A percentile compares a stretch with the other conserved stretches of the same genome.
Evolutionary conservation across 2,113 vertebrate species (phyloP).

Genomic region (Mirounga angustirostris): DNA sequence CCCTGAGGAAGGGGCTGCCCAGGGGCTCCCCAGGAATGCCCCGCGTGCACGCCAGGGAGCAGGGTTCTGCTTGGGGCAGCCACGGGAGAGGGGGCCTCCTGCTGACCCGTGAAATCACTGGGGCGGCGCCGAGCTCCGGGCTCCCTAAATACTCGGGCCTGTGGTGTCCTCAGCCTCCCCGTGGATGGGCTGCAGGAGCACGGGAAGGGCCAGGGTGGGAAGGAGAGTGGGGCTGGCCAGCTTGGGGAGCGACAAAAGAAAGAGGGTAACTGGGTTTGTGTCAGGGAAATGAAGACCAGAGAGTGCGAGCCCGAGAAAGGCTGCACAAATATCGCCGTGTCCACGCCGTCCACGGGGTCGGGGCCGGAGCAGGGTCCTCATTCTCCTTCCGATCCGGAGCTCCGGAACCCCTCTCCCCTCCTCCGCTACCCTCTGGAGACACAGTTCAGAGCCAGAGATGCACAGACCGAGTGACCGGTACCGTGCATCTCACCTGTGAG

Average conservation of each 20-base stretch:
- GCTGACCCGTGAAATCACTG: constrained; percentile 68
- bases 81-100: constrained; percentile 41
- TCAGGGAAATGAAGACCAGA: neutral
- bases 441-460: neutral
- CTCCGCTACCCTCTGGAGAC: neutral
- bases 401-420: neutral
- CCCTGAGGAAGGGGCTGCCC: neutral
- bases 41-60: fast-evolving
- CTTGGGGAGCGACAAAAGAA: too few relatives aligned
- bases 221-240: neutral
- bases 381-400: neutral
- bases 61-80: neutral
- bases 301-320: neutral
- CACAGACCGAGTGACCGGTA: too few relatives aligned
- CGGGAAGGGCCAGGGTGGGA: neutral
- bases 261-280: neutral
- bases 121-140: neutral
- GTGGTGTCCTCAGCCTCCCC: neutral
- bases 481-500: neutral
- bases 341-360: fast-evolving
- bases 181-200: neutral
- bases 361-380: fast-evolving
- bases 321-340: fast-evolving
- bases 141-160: constrained; percentile 39
- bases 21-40: neutral